phyloP scores from a whole-genome alignment of 1,140 invertebrate species.

The Listronotus bonariensis region DNA sequence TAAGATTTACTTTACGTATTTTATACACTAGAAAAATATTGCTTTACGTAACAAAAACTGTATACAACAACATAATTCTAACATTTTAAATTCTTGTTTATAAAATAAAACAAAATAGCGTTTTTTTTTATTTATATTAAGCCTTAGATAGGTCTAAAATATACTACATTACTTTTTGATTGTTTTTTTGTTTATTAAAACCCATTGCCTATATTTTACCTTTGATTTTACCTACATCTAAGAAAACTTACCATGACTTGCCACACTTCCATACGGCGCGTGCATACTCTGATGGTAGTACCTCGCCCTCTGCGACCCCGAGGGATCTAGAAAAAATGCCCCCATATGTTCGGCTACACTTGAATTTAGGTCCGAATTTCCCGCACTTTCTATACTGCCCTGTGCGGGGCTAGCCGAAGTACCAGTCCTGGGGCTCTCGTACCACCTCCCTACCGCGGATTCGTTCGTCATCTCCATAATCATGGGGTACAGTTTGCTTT shows the following conservation, averaged over 20 bases:
- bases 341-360: slow-evolving; percentile 57
- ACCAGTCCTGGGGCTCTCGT: slow-evolving; percentile 54
- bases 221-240: too few species aligned
- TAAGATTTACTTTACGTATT: too few species aligned
- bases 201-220: too few species aligned
- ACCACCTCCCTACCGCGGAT: slow-evolving; percentile 53
- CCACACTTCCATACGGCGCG: slow-evolving; percentile 53
- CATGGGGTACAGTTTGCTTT: slow-evolving; percentile 49
- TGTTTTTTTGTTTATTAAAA: too few species aligned
- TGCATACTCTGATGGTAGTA: slow-evolving; percentile 57
- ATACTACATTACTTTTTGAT: too few species aligned
- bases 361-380: slow-evolving; percentile 49
- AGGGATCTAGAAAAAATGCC: slow-evolving; percentile 55
- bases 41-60: too few species aligned
- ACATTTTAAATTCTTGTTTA: too few species aligned
- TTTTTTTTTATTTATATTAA: too few species aligned
- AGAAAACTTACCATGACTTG: slow-evolving; percentile 53
- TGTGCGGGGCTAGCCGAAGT: slow-evolving; percentile 54
- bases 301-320: slow-evolving; percentile 51
- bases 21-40: too few species aligned
- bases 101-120: too few species aligned
- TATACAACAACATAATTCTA: too few species aligned
- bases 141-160: not conserved
- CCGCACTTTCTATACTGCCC: slow-evolving; percentile 45
- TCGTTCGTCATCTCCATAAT: slow-evolving; percentile 58